Evolutionary conservation across 2,113 vertebrate genomes (phyloP), one percentile per base, ranked within the genome.

Genomic region (Mobula birostris): DNA sequence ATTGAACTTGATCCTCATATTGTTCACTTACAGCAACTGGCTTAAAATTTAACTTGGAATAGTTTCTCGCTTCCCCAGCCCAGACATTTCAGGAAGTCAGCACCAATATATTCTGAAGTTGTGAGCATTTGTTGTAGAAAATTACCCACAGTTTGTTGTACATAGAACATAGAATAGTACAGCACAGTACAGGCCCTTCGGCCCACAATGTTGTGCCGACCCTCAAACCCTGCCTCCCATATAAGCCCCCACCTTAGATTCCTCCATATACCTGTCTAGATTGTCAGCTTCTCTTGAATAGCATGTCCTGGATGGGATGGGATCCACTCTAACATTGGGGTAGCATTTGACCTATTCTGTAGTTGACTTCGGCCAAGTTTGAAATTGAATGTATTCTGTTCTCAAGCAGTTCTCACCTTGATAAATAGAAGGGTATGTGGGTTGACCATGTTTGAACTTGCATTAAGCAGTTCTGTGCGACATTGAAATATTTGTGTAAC

Each of bases 41-140:
- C 27, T 87, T 87, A 8, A 87, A 15, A 88, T 88, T 27, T 15
- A 88, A 88, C 27, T 5, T 17, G 61, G 58, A 63, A 56, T 12
- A n/a, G 58, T n/a, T 88, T n/a, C 83, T 63, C 58, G 24, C 29
- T 27, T 63, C 58, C 5, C 61, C 29, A 61, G 15, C 17, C 61
- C 27, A 63, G 83, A 15, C 56, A 88, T 63, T 63, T 88, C 56
- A 88, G 83, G 83, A 88, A 61, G 83, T 88, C 56, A 63, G 83
- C 12, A 24, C 83, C 58, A 24, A 88, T 88, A 61, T 29, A 56
- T 63, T 88, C 58, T 63, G 29, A 88, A 63, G 58, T 14, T 24
- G 61, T 63, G 83, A 15, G 83, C 61, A 29, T 88, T 58, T 12
- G 83, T 58, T 61, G 83, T 88, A 27, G 58, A 88, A 85, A 63